Evolutionary conservation across 2,888 invertebrate species (phyloP), one percentile per base, ranked within the genome.

Genomic region (Dasysyrphus tricinctus): DNA sequence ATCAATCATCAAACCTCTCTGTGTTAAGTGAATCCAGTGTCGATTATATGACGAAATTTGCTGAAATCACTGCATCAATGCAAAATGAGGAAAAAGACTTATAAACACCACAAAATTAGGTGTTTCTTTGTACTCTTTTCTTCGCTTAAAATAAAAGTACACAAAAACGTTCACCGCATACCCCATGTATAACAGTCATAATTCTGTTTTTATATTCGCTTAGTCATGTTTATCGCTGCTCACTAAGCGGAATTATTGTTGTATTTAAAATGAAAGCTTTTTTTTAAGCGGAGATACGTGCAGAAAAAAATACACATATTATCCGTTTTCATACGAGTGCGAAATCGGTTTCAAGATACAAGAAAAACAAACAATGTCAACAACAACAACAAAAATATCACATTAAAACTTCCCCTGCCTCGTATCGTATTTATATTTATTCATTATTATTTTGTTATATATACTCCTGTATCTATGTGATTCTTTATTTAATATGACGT

Each of bases 21-120:
- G 93, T 98, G 88, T 95, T 98, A 94, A 97, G 96, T 77, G 98
- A 98, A 90, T 96, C 95, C 90, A 97, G 97, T 90, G 95, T 98
- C 75, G 98, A 98, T 93, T 98, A 97, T 92, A 96, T 97, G 89
- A 96, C 96, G 42, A 98, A 97, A 93, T 98, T 98, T 93, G 97
- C 97, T 1, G 97, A 97, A 93, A 94, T 98, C 75, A 97, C 97
- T 0, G 97, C 97, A 5, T 89, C 92, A 88, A 90, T 92, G 89
- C 92, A 92, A 88, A 91, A 90, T 74, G 91, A 92, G 88, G 92
- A 92, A 78, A 92, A 92, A 88, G 92, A 92, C 89, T 92, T 91
- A 89, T 90, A 88, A 87, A 87, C 67, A 80, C 9, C 29, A 69
- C 34, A 77, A 63, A 24, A 24, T 2, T 24, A 24, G 24, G 24